Conservation (phyloP, 1,140 invertebrate species). For the Drosophila setifemur region DNA sequence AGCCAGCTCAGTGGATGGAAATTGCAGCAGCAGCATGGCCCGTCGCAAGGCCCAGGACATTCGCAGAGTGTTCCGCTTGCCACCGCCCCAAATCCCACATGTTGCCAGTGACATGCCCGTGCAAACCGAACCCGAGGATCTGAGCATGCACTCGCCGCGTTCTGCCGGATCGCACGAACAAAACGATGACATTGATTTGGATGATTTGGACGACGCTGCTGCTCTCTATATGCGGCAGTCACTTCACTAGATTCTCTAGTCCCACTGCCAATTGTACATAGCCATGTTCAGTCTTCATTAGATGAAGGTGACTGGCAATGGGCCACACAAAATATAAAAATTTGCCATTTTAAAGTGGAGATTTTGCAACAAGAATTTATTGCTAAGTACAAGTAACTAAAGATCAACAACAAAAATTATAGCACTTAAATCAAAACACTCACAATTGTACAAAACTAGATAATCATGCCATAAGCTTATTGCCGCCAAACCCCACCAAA, state of each 20-base stretch:
- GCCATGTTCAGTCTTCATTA: conserved; percentile 48
- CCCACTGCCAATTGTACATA: conserved; percentile 33
- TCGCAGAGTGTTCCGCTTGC: conserved; percentile 82
- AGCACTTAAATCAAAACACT: conserved; percentile 57
- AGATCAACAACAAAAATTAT: conserved; percentile 25
- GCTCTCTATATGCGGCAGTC: conserved; percentile 74
- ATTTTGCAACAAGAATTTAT: conserved; percentile 72
- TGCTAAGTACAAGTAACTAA: conserved; percentile 67
- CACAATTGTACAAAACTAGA: conserved; percentile 61
- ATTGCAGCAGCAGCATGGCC: conserved; percentile 60
- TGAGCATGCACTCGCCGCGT: conserved; percentile 85
- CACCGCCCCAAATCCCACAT: conserved; percentile 68
- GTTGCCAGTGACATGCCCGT: conserved; percentile 84
- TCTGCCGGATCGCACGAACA: conserved; percentile 53
- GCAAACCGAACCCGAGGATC: conserved; percentile 94
- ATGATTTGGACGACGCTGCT: conserved; percentile 79
- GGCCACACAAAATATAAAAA: conserved; percentile 34
- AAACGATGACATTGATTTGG: conserved; percentile 75
- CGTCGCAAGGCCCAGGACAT: conserved; percentile 83
- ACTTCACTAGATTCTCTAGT: conserved; percentile 13
- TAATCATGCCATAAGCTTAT: conserved; percentile 36
- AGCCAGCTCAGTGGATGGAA: conserved; percentile 58
- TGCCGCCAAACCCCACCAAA: conserved; percentile 36
- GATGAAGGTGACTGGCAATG: conserved; percentile 45
- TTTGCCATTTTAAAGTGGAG: conserved; percentile 29